Conservation (phyloP, 2,113 vertebrate genomes). For the Cyanoramphus novaezelandiae region DNA sequence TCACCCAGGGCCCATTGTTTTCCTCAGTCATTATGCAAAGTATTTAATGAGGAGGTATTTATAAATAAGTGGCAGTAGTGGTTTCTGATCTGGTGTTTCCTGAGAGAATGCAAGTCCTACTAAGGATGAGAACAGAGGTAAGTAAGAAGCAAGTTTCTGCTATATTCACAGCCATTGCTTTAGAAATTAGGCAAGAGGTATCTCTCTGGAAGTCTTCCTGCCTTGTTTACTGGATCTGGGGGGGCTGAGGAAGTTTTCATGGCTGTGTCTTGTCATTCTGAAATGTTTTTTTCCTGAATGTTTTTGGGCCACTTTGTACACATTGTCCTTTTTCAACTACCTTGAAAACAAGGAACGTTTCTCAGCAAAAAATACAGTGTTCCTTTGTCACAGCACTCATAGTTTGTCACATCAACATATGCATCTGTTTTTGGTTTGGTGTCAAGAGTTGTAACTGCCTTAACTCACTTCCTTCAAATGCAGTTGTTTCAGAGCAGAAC, state of each 20-base stretch:
- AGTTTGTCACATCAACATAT: background rate
- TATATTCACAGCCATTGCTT: conserved; percentile 25
- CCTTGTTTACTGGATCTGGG: background rate
- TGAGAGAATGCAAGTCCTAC: background rate
- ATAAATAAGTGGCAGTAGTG: background rate
- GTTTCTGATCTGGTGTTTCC: background rate
- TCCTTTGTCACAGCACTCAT: background rate
- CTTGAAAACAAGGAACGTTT: background rate
- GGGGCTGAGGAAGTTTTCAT: background rate
- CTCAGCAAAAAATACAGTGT: background rate
- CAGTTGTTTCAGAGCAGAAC: background rate
- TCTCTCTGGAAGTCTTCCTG: background rate
- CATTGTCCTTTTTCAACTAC: conserved; percentile 12
- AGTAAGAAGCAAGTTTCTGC: background rate
- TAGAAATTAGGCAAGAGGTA: background rate
- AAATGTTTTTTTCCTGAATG: background rate
- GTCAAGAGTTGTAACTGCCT: background rate
- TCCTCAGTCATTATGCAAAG: background rate
- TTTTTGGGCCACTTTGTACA: background rate
- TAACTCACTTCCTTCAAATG: background rate
- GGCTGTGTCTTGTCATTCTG: background rate
- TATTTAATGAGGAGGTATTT: background rate
- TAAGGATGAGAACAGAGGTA: background rate
- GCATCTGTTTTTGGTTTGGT: background rate
- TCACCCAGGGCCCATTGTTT: conserved; percentile 24